Evolutionary conservation across 2,797 vertebrate species (phyloP), one percentile per base, ranked within the genome.

Genomic region (Parotocinclus haroldoi): DNA sequence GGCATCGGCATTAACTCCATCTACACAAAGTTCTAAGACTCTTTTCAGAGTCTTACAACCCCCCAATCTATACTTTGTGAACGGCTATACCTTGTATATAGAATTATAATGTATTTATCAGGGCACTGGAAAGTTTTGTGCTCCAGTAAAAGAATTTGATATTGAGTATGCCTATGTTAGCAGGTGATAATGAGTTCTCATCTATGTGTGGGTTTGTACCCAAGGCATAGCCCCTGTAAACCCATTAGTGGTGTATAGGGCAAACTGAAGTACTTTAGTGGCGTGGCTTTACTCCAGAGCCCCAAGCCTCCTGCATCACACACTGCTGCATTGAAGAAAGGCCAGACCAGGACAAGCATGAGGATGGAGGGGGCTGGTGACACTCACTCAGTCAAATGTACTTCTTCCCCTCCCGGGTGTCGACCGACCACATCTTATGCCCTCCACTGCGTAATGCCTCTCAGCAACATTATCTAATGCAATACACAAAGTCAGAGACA

Each of bases 241-340:
- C 53, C 60, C 66, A 72, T 72, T 69, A 70, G 72, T 68, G 68
- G 58, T 63, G 59, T 48, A 71, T 18, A 11, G 68, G 50, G 19
- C 53, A 58, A 53, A 66, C 57, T 58, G 60, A 77, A 73, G 78
- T 62, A 66, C 75, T 77, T 75, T 73, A 70, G 67, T 45, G 64
- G 18, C 53, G 53, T 59, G 66, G 70, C 59, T 70, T 68, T 75
- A 63, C 68, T 71, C 56, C 78, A 75, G 51, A 73, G 72, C 67
- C 75, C 69, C 69, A 27, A 73, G 56, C 14, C 72, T 76, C 63
- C 70, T 76, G 72, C 63, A 76, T 79, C 77, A 79, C 58, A 63
- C 17, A 58, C 51, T 63, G 44, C 52, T 37, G 42, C 17, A 58
- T 63, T 72, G 53, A 72, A 58, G 37, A 46, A 17, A 71, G 54